Evolutionary conservation across 2,888 invertebrate species (phyloP).

Genomic region (Lepetodrilus schrolli): DNA sequence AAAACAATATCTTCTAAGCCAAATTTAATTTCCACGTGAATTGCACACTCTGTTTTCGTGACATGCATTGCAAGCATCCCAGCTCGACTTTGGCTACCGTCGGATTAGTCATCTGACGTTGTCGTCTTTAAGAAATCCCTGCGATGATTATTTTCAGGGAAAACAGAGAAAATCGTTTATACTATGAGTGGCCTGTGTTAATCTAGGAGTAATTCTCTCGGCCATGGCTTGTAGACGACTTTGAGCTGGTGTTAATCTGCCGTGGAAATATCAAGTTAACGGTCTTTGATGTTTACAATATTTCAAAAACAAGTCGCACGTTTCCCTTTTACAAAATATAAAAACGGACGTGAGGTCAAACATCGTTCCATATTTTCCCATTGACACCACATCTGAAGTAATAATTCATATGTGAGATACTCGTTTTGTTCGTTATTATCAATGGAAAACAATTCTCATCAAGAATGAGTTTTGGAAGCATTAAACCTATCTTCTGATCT

Average conservation of each 20-base stretch:
- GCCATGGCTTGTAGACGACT: not conserved
- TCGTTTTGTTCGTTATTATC: no score
- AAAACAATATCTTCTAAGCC: conserved; percentile 43
- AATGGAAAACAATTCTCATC: no score
- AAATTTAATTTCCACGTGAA: conserved; percentile 48
- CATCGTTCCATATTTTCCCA: no score
- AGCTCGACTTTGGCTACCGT: not conserved
- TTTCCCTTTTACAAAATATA: no score
- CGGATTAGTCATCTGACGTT: conserved; percentile 14
- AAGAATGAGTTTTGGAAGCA: no score
- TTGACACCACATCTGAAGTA: no score
- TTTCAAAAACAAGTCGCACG: no score
- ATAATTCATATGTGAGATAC: no score
- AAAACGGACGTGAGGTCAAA: no score
- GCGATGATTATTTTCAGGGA: conserved; percentile 22
- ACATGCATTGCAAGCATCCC: conserved; percentile 37
- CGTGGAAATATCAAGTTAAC: not conserved
- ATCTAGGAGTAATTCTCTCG: conserved; percentile 1
- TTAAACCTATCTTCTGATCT: no score
- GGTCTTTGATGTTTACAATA: no score
- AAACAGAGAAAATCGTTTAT: conserved; percentile 27
- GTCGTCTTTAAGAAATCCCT: conserved; percentile 1
- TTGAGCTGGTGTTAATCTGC: not conserved
- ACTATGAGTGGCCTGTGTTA: not conserved
- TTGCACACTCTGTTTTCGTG: conserved; percentile 38